phyloP scores from a whole-genome alignment of 2,797 vertebrate genomes.

The Cheirogaleus major region DNA sequence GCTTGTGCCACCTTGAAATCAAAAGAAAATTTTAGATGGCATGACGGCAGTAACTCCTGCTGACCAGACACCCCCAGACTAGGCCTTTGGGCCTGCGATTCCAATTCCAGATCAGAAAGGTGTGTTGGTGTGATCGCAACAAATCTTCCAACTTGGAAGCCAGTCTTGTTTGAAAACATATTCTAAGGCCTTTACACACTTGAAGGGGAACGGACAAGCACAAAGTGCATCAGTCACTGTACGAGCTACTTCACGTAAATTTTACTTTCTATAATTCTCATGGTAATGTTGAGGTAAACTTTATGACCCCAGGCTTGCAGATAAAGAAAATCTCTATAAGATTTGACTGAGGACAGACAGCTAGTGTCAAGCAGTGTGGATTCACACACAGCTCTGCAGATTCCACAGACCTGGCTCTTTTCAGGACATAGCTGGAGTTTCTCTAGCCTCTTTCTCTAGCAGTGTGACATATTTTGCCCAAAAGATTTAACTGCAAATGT shows the following conservation, averaged over 20 bases:
- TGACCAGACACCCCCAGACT: not conserved
- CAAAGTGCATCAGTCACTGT: too few relatives aligned
- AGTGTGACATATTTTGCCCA: not conserved
- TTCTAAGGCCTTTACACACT: not conserved
- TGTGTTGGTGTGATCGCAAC: not conserved
- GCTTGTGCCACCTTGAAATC: not conserved
- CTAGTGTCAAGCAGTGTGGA: too few relatives aligned
- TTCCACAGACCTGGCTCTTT: not conserved
- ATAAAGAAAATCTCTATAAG: not conserved
- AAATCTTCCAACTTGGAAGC: not conserved
- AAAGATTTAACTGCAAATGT: not conserved
- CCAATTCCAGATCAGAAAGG: not conserved
- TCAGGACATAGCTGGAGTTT: not conserved
- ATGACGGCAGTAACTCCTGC: not conserved
- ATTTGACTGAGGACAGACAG: not conserved
- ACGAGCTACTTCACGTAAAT: not conserved
- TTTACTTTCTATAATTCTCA: not conserved
- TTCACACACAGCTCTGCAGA: not conserved
- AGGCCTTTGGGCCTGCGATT: not conserved
- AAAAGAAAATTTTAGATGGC: not conserved
- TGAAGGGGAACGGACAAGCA: not conserved
- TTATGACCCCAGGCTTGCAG: too few relatives aligned
- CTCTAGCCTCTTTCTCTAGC: not conserved
- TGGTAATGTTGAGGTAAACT: not conserved
- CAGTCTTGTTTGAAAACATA: not conserved